These are phyloP conservation scores for Heliconius ismenius DNA, from an alignment of 2,888 invertebrate species.

Conservation along the genomic window DNA sequence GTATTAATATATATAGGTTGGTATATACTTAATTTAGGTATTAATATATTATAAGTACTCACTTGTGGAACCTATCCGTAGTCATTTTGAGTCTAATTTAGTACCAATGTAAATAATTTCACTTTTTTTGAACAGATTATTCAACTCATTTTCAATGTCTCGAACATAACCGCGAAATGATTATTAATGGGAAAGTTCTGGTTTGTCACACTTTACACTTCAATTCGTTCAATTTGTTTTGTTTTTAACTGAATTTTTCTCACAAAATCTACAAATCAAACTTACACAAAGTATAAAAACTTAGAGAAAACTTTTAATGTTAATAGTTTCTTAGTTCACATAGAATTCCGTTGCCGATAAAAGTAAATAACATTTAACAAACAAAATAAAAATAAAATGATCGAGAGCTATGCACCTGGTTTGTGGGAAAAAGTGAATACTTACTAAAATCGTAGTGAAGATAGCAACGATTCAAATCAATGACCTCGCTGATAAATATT, in stretches of 20 bases:
- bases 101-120: conserved; percentile 33
- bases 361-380: conserved; percentile 10
- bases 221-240: conserved; percentile 46
- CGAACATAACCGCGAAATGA: conserved; percentile 61
- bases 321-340: background rate
- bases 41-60: conserved; percentile 56
- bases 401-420: conserved; percentile 41
- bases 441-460: conserved; percentile 44
- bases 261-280: conserved; percentile 16
- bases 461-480: conserved; percentile 45
- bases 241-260: conserved; percentile 33
- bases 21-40: conserved; percentile 10
- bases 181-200: conserved; percentile 70
- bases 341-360: background rate
- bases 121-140: conserved; percentile 52
- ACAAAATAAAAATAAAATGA: conserved; percentile 25
- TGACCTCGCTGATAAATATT: conserved; percentile 43
- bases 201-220: conserved; percentile 66
- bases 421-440: conserved; percentile 43
- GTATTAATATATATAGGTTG: background rate
- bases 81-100: conserved; percentile 68
- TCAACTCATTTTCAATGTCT: conserved; percentile 74
- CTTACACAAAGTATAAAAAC: conserved; percentile 9
- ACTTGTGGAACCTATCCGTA: conserved; percentile 85
- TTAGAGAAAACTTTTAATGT: background rate